Evolutionary conservation across 2,888 invertebrate species (phyloP).

Genomic region (Dasypolia templi): DNA sequence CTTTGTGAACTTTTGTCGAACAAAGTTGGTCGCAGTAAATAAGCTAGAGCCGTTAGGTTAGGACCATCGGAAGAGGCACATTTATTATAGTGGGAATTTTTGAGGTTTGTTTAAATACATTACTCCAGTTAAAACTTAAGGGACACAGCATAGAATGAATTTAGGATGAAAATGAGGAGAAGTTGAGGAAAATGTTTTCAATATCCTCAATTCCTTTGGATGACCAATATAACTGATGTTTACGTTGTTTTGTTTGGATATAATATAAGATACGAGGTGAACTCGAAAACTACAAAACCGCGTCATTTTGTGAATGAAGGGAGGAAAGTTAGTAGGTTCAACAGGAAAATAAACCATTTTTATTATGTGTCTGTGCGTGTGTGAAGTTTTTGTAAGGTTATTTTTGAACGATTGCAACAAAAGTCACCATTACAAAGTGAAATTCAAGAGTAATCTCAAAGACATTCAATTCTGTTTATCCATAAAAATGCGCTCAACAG

Average conservation of each 20-base stretch:
- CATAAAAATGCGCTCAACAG: background rate
- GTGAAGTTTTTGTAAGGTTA: background rate
- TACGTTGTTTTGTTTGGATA: background rate
- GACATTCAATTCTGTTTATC: background rate
- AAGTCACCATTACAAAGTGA: background rate
- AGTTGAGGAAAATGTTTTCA: constrained; percentile 20
- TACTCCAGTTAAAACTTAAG: background rate
- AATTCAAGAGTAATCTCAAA: background rate
- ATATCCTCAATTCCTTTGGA: constrained; percentile 24
- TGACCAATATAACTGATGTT: background rate
- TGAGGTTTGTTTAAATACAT: no score
- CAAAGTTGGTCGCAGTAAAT: background rate
- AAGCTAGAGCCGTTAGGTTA: background rate
- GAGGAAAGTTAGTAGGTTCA: background rate
- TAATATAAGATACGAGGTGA: background rate
- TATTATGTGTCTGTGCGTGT: background rate
- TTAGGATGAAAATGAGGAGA: no score
- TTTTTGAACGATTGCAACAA: background rate
- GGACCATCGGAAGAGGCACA: no score
- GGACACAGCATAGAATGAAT: background rate
- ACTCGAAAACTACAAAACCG: background rate
- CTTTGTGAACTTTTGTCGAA: background rate
- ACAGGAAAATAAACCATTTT: background rate
- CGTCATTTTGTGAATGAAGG: constrained; percentile 18
- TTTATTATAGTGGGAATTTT: background rate